Percentiles rank a stretch among this genome's conserved stretches.
Evolutionary conservation across 2,113 vertebrate species (phyloP).

Genomic region (Gila orcuttii): DNA sequence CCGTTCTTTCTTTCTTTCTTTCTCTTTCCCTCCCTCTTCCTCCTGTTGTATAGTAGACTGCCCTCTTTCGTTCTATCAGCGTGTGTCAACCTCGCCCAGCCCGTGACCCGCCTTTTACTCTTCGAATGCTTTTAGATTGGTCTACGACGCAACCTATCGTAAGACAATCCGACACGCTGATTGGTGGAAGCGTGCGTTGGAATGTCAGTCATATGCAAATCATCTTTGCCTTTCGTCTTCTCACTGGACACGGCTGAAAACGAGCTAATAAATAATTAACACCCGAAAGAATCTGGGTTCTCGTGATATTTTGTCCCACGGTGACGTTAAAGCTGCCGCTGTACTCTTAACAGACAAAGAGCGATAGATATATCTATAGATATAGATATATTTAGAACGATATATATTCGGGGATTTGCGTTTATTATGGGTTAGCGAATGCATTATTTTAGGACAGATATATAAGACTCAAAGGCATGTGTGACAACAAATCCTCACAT

Average conservation of each 20-base stretch:
- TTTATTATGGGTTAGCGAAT: neutral
- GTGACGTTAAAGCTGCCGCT: neutral
- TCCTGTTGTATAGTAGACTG: constrained; percentile 79
- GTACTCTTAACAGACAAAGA: neutral
- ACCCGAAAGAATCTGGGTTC: neutral
- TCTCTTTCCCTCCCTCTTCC: constrained; percentile 67
- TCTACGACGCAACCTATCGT: constrained; percentile 53
- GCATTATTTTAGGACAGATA: neutral
- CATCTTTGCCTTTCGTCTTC: constrained; percentile 26
- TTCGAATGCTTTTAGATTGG: constrained; percentile 64
- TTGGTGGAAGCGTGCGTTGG: constrained; percentile 73
- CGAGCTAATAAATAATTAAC: constrained; percentile 52
- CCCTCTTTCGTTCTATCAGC: constrained; percentile 68
- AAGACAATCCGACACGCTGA: constrained; percentile 56
- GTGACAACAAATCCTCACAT: neutral
- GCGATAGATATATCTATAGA: too few relatives aligned
- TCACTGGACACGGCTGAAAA: constrained; percentile 36
- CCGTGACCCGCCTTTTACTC: constrained; percentile 68
- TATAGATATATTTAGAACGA: too few relatives aligned
- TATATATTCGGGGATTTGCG: constrained; percentile 37
- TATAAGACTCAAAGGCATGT: neutral
- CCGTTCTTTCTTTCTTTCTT: constrained; percentile 50
- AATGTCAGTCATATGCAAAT: constrained; percentile 87
- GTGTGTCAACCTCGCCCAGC: constrained; percentile 81
- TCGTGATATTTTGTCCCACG: constrained; percentile 26